Evolutionary conservation across 1,140 invertebrate species (phyloP).

Genomic region (Agrypnia vestita): DNA sequence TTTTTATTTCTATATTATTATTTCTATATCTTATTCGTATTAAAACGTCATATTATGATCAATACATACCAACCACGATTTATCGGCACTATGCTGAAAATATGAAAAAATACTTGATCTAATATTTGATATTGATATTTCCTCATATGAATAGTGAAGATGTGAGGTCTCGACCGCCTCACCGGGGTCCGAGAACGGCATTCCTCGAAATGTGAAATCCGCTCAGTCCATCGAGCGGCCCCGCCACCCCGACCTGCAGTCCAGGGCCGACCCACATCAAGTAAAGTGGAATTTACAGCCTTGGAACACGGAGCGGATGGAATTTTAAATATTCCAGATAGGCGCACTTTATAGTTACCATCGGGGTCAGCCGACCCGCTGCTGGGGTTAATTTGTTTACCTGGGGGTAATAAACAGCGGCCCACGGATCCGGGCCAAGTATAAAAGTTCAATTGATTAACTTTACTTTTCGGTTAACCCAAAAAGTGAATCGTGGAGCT

Average conservation of each 20-base stretch:
- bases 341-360: conserved; percentile 52
- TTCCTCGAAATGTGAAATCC: conserved; percentile 21
- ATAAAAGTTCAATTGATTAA: background rate
- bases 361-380: conserved; percentile 16
- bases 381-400: conserved; percentile 39
- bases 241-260: conserved; percentile 13
- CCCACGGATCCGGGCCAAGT: background rate
- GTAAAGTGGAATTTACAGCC: conserved; percentile 51
- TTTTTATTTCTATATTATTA: no score
- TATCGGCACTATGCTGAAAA: no score
- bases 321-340: conserved; percentile 55
- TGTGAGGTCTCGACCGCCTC: background rate
- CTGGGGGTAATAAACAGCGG: conserved; percentile 42
- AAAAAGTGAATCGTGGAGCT: no score
- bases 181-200: conserved; percentile 24
- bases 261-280: conserved; percentile 50
- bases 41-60: no score
- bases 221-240: background rate
- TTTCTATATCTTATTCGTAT: no score
- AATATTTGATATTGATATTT: no score
- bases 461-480: no score
- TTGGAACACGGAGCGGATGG: conserved; percentile 36
- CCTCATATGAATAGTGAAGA: no score
- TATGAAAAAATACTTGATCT: no score
- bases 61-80: no score